phyloP scores from a whole-genome alignment of 2,888 invertebrate genomes.

The Neoitamus cyanurus region DNA sequence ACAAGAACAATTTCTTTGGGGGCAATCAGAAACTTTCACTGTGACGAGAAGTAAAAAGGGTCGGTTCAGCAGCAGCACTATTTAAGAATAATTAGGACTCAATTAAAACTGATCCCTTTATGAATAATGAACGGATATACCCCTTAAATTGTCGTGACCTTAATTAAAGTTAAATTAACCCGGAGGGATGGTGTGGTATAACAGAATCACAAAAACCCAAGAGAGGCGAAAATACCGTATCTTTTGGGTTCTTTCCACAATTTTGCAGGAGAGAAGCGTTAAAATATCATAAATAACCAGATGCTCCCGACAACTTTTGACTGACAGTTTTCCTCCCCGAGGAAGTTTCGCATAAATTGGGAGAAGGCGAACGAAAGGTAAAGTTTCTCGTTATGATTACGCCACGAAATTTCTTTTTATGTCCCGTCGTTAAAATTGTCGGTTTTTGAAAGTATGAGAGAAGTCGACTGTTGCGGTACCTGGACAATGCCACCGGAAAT shows the following conservation, averaged over 20 bases:
- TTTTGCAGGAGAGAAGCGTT: background rate
- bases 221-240: background rate
- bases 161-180: conserved; percentile 21
- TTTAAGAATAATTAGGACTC: conserved; percentile 1
- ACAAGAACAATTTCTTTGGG: background rate
- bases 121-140: conserved; percentile 5
- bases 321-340: background rate
- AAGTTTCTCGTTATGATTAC: background rate
- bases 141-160: conserved; percentile 3
- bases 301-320: background rate
- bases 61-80: background rate
- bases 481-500: background rate
- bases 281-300: conserved; percentile 1
- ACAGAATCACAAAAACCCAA: background rate
- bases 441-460: background rate
- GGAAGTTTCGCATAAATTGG: background rate
- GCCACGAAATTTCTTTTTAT: background rate
- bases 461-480: background rate
- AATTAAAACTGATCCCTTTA: background rate
- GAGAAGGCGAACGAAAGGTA: background rate
- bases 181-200: background rate
- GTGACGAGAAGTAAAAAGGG: background rate
- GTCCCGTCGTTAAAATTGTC: background rate
- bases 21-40: background rate
- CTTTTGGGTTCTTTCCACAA: background rate